Evolutionary conservation across 2,888 invertebrate species (phyloP).

Genomic region (Lacanobia oleracea): DNA sequence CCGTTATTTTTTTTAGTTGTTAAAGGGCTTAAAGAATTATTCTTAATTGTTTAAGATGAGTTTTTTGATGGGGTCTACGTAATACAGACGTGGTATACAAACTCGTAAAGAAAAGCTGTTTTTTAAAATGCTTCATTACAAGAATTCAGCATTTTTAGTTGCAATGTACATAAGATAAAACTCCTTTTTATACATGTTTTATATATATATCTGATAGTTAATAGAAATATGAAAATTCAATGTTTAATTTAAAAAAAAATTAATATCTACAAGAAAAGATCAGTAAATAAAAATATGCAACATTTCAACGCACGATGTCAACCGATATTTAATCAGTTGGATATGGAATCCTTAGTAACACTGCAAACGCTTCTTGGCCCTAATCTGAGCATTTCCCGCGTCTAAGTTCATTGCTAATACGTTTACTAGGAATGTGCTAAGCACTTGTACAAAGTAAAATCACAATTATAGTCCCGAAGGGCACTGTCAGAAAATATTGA

Average conservation of each 20-base stretch:
- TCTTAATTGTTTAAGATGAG: slow-evolving; percentile 24
- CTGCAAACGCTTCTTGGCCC: slow-evolving; percentile 55
- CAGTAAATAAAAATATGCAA: background rate
- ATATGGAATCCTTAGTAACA: slow-evolving; percentile 58
- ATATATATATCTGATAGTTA: background rate
- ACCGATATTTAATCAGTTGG: slow-evolving; percentile 33
- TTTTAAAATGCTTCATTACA: too few relatives aligned
- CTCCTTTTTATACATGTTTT: too few relatives aligned
- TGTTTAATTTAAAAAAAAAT: too few relatives aligned
- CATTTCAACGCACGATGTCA: background rate
- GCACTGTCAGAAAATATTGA: background rate
- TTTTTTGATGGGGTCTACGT: background rate
- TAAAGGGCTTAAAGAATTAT: slow-evolving; percentile 4
- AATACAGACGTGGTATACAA: background rate
- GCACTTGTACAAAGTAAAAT: slow-evolving; percentile 17
- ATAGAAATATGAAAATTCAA: background rate
- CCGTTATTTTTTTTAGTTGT: slow-evolving; percentile 54
- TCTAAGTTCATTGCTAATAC: slow-evolving; percentile 77
- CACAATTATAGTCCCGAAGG: background rate
- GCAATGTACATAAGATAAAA: background rate
- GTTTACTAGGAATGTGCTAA: slow-evolving; percentile 73
- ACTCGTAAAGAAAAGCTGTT: too few relatives aligned
- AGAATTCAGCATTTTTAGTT: background rate
- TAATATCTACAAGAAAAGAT: background rate
- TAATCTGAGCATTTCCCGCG: slow-evolving; percentile 58